Percentiles rank a stretch among this genome's conserved stretches.
Conservation (phyloP, 2,888 invertebrate genomes). For the Cheilosia soror region DNA sequence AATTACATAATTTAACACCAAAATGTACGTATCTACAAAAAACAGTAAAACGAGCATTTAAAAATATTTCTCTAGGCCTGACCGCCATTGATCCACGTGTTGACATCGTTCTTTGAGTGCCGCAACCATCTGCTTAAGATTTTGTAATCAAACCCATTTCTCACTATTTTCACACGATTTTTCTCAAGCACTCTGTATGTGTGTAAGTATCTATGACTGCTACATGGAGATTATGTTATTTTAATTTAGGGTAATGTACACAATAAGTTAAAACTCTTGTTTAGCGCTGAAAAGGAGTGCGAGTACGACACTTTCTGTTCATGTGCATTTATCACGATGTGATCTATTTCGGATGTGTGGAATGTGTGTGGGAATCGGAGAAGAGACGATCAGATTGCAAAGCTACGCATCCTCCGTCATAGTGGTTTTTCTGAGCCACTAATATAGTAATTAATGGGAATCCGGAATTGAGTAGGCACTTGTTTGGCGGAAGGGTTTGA, state of each 20-base stretch:
- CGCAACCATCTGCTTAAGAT: constrained; percentile 26
- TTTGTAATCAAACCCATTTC: constrained; percentile 25
- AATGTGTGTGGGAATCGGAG: constrained; percentile 54
- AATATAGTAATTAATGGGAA: constrained; percentile 48
- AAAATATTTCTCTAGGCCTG: neutral
- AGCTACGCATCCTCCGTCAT: constrained; percentile 11
- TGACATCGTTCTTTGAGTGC: neutral
- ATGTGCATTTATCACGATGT: constrained; percentile 53
- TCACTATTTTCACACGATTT: constrained; percentile 33
- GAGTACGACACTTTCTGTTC: constrained; percentile 28
- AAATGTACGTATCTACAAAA: too few species aligned
- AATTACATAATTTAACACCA: too few species aligned
- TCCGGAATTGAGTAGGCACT: constrained; percentile 59
- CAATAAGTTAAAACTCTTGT: constrained; percentile 56
- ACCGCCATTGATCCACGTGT: neutral
- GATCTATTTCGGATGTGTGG: constrained; percentile 61
- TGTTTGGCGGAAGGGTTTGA: constrained; percentile 39
- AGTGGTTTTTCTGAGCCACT: constrained; percentile 29
- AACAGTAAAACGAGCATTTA: too few species aligned
- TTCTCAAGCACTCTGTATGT: constrained; percentile 59
- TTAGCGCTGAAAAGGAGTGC: constrained; percentile 26
- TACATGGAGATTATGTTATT: constrained; percentile 58
- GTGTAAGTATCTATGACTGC: constrained; percentile 1
- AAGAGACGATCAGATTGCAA: constrained; percentile 45
- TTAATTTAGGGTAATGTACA: constrained; percentile 64